A percentile compares a stretch with the other conserved stretches of the same genome.
Conservation (phyloP, 2,888 invertebrate genomes). For the Arrhopalites spinosus region DNA sequence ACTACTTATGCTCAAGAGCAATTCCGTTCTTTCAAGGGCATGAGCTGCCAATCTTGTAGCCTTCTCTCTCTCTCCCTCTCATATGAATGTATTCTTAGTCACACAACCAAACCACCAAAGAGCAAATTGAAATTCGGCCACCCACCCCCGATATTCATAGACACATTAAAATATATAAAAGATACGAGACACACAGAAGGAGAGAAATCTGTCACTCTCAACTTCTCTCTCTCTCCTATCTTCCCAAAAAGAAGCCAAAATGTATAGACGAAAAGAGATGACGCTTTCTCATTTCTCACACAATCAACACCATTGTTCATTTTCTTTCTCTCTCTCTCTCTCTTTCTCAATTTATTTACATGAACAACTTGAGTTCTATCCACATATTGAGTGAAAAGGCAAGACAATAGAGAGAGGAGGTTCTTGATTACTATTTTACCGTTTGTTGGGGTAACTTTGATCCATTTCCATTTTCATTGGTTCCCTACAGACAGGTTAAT, state of each 20-base stretch:
- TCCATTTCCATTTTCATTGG: too few species aligned
- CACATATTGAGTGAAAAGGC: too few species aligned
- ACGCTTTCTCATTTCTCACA: not conserved
- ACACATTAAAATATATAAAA: too few species aligned
- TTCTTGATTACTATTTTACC: too few species aligned
- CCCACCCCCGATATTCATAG: not conserved
- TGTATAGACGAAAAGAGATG: not conserved
- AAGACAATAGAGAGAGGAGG: too few species aligned
- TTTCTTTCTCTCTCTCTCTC: not conserved
- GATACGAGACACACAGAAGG: too few species aligned
- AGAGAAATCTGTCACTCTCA: not conserved
- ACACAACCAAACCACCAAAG: not conserved
- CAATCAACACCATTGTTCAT: constrained; percentile 4
- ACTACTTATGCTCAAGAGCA: constrained; percentile 32
- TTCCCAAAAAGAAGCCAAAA: too few species aligned
- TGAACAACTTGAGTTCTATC: too few species aligned
- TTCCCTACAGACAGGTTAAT: too few species aligned
- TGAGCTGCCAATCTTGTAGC: constrained; percentile 31
- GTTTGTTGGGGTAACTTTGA: too few species aligned
- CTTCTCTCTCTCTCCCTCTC: not conserved
- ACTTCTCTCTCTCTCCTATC: not conserved
- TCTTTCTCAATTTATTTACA: not conserved
- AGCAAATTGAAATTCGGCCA: not conserved
- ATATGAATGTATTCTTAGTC: constrained; percentile 8
- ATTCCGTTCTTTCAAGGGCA: constrained; percentile 43